Base-by-base conservation (phyloP, 1,140 invertebrate species). In the Euura lappo region DNA sequence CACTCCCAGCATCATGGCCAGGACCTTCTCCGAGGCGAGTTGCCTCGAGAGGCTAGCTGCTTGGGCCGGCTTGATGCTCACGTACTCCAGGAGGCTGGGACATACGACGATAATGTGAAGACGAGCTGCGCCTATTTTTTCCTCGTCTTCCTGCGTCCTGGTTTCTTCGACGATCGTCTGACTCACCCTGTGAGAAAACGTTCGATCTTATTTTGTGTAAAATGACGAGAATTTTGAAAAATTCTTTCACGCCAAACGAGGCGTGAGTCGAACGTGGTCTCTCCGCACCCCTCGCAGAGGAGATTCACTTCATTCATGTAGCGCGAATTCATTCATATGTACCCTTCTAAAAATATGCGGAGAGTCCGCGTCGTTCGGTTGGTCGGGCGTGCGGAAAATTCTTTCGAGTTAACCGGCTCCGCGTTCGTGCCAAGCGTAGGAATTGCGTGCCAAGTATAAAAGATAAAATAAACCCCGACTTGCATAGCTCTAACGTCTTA, bases 81-180 rank as follows among this genome's bases (percentile, higher is more conserved):
- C 87, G 47, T 91, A 90, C 3, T 91, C 89, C 70, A 94, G 81
- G 44, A 96, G 88, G 8, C 89, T 88, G 0, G 95, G 94, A 81
- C 94, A 96, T 5, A 96, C 80, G 6, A 96, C 92, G 5, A 96
- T 89, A 64, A 96, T 92, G 82, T 95, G 94, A 6, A 95, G 84
- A 71, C 93, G 92, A 4, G 93, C 89, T 76, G 89, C 89, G 68
- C 89, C 83, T 68, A 94, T 86, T 79, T 90, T 89, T n/a, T 92
- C 89, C 44, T 90, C 78, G 76, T 89, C 87, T 7, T 88, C 85
- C 68, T 90, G 88, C 3, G 89, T 83, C 60, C 90, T 85, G 45
- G 93, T 84, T 70, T 95, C 94, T 83, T 95, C 94, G 65, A 94
- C 88, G 73, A 90, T 90, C 28, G 94, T 87, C 74, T 93, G 90